A percentile compares a stretch with the other conserved stretches of the same genome.
phyloP scores from a whole-genome alignment of 2,113 vertebrate genomes.

The Halcyon senegalensis region DNA sequence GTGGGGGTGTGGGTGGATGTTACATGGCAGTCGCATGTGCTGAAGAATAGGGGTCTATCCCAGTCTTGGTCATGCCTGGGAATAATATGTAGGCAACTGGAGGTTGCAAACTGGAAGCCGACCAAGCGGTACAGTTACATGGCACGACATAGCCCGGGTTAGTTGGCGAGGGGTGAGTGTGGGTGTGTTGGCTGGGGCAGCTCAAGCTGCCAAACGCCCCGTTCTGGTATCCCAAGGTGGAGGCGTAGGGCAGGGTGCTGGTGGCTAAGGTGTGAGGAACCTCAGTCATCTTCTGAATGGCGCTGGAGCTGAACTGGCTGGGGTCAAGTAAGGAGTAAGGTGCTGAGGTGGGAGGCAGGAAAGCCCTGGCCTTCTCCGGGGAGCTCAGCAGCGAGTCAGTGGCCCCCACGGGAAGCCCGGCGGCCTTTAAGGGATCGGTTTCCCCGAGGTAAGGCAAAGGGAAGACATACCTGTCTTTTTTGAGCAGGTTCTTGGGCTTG shows the following conservation, averaged over 20 bases:
- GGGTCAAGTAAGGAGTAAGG: conserved; percentile 99
- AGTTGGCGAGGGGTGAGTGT: conserved; percentile 98
- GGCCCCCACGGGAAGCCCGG: conserved; percentile 90
- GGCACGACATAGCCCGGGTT: conserved; percentile 99
- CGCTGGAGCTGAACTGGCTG: conserved; percentile 95
- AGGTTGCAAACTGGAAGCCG: conserved; percentile 97
- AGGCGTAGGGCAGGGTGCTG: conserved; percentile 94
- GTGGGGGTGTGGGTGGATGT: conserved; percentile 51
- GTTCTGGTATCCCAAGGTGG: conserved; percentile 98
- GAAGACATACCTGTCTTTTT: conserved; percentile 99
- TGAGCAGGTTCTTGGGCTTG: conserved; percentile 98
- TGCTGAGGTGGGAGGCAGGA: conserved; percentile 92
- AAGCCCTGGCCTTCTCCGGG: conserved; percentile 94
- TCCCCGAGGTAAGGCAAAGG: conserved; percentile 99
- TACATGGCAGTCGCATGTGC: conserved; percentile 97
- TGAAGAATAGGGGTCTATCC: conserved; percentile 97
- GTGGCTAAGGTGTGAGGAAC: conserved; percentile 96
- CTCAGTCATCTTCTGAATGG: conserved; percentile 98
- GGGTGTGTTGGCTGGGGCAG: conserved; percentile 97
- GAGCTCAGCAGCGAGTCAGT: conserved; percentile 91
- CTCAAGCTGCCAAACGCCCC: conserved; percentile 95
- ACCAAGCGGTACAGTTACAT: conserved; percentile 99
- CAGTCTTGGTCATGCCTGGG: conserved; percentile 99
- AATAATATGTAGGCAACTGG: conserved; percentile 99
- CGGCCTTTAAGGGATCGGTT: conserved; percentile 93